A percentile compares a stretch with the other conserved stretches of the same genome.
Conservation (phyloP, 2,797 vertebrate species). For the Tragelaphus oryx region DNA sequence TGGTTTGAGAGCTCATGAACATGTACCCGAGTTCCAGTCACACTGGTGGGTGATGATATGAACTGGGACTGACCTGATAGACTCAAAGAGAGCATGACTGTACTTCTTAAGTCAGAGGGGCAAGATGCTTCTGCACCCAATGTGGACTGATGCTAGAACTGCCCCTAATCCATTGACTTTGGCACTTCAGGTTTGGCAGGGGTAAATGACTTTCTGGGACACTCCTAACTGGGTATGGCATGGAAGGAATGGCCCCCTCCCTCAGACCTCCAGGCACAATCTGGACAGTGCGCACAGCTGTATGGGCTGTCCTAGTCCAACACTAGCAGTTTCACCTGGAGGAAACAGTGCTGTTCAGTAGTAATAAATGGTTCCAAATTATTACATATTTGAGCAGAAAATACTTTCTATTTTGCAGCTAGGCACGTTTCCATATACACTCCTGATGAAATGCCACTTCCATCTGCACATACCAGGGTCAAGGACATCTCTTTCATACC, state of each 20-base stretch:
- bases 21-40: background rate
- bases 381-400: background rate
- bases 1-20: background rate
- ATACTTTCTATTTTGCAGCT: background rate
- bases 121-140: background rate
- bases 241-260: background rate
- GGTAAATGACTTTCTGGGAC: background rate
- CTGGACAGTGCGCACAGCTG: background rate
- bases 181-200: background rate
- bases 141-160: background rate
- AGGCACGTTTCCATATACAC: background rate
- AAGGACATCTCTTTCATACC: background rate
- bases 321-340: background rate
- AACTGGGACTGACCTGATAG: background rate
- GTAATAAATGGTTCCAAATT: background rate
- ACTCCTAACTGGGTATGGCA: background rate
- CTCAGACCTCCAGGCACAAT: background rate
- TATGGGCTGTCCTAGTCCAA: background rate
- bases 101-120: background rate
- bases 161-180: background rate
- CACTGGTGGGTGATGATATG: background rate
- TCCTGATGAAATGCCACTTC: background rate
- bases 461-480: background rate
- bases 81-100: background rate
- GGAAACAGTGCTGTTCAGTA: background rate